Percentiles rank a stretch among this genome's conserved stretches.
Conservation (phyloP, 1,140 invertebrate genomes). For the Atta texana region DNA sequence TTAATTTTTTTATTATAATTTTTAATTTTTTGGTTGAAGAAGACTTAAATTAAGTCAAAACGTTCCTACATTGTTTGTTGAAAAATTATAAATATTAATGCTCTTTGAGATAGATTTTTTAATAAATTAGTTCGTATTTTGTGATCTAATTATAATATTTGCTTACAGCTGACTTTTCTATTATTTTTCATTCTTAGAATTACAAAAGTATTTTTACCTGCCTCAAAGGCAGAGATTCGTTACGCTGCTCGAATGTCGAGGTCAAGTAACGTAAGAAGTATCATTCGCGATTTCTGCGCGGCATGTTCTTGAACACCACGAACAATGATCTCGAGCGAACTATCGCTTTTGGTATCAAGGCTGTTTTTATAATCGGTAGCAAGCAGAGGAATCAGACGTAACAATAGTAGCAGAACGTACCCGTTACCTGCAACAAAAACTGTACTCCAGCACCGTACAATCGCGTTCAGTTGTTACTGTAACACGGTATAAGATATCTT, state of each 20-base stretch:
- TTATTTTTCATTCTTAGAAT: no score
- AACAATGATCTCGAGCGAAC: conserved; percentile 48
- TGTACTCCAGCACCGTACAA: background rate
- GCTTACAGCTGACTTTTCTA: no score
- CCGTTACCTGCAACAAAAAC: conserved; percentile 28
- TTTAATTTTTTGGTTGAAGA: no score
- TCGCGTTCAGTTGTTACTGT: background rate
- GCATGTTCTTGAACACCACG: conserved; percentile 29
- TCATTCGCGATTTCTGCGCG: conserved; percentile 37
- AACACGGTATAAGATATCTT: background rate
- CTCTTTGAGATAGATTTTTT: no score
- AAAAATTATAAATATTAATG: no score
- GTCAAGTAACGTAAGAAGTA: conserved; percentile 47
- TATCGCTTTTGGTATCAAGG: conserved; percentile 28
- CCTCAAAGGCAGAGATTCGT: background rate
- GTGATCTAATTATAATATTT: no score
- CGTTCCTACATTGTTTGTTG: no score
- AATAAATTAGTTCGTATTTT: no score
- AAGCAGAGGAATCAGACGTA: conserved; percentile 13
- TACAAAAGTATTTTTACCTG: no score
- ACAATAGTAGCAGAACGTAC: conserved; percentile 55
- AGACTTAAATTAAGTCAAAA: no score
- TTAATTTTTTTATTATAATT: no score
- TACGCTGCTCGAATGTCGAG: conserved; percentile 16
- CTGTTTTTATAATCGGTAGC: conserved; percentile 48